Conservation (phyloP, 1,140 invertebrate species). For the Akabosia matsudoensis region DNA sequence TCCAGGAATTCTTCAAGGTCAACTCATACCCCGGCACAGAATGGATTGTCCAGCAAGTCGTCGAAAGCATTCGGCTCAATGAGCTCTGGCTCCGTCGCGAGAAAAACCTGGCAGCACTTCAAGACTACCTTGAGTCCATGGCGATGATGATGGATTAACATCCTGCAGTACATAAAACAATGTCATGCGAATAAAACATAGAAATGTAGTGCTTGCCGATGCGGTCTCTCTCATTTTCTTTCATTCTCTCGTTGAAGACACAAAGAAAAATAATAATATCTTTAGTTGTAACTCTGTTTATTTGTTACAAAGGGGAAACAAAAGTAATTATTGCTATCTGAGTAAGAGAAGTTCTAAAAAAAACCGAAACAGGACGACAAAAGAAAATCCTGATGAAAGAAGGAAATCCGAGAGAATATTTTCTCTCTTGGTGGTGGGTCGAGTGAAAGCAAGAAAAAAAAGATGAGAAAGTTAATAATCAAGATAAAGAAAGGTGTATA, state of each 20-base stretch:
- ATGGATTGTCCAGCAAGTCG: background rate
- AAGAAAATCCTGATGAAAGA: background rate
- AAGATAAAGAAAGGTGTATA: too few relatives aligned
- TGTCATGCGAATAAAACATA: too few relatives aligned
- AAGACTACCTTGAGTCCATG: constrained; percentile 12
- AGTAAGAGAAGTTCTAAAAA: background rate
- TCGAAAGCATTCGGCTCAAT: background rate
- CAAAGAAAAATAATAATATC: too few relatives aligned
- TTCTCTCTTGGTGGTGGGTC: background rate
- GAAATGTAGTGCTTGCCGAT: too few relatives aligned
- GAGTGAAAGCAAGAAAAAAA: too few relatives aligned
- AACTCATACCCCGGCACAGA: constrained; percentile 8
- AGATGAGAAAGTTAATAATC: too few relatives aligned
- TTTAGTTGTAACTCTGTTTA: too few relatives aligned
- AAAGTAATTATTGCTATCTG: background rate
- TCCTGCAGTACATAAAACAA: too few relatives aligned
- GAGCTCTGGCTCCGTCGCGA: background rate
- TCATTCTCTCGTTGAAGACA: too few relatives aligned
- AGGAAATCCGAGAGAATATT: background rate
- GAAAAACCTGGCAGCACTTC: background rate
- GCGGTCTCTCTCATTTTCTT: too few relatives aligned
- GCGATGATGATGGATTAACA: too few relatives aligned
- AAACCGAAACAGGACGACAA: background rate
- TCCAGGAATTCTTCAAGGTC: constrained; percentile 15
- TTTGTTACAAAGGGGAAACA: background rate